These are phyloP conservation scores for Chrysemys picta DNA, from an alignment of 2,113 vertebrate genomes.

Conservation along the genomic window DNA sequence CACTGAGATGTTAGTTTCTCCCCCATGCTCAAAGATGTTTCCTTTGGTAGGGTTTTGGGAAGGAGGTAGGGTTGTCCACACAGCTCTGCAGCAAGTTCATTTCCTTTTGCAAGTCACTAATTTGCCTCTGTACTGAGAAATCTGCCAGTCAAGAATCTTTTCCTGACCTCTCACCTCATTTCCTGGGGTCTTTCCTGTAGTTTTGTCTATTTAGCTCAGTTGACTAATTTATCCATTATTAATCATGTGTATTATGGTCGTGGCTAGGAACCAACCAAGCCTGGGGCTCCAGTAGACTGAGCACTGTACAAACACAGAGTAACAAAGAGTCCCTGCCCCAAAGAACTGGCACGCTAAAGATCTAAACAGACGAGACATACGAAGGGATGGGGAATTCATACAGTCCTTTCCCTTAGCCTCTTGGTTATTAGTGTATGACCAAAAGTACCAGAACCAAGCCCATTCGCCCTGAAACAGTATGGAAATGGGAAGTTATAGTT, in stretches of 20 bases:
- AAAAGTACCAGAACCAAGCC: neutral
- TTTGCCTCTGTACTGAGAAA: neutral
- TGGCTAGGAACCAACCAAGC: neutral
- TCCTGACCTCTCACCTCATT: neutral
- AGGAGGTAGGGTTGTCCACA: neutral
- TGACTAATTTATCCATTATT: neutral
- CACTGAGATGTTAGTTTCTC: neutral
- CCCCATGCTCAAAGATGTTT: neutral
- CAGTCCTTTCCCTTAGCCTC: neutral
- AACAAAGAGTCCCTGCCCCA: neutral
- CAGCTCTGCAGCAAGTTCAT: neutral
- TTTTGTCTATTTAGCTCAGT: neutral
- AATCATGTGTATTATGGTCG: neutral
- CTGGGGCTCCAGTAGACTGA: neutral
- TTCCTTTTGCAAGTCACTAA: no score
- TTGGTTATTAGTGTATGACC: neutral
- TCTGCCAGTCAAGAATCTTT: neutral
- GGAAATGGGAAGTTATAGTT: neutral
- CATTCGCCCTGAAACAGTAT: constrained; percentile 5
- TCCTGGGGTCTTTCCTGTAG: neutral
- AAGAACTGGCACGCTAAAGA: neutral
- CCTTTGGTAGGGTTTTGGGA: neutral
- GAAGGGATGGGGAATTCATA: neutral
- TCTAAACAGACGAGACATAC: neutral
- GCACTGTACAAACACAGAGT: neutral